Conservation (phyloP, 1,140 invertebrate species). For the Drosophila sp. region DNA sequence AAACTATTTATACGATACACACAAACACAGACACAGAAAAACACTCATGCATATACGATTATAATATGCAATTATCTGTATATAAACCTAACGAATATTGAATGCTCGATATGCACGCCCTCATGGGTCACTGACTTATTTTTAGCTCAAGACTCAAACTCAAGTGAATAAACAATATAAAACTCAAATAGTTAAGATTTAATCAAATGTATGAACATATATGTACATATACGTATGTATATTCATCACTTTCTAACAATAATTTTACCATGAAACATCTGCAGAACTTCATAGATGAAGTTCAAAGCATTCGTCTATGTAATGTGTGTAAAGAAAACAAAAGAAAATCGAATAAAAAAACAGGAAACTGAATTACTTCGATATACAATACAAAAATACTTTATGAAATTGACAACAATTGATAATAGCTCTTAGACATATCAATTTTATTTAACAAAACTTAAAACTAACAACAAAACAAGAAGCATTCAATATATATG, state of each 20-base stretch:
- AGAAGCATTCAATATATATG: slow-evolving; percentile 38
- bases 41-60: slow-evolving; percentile 40
- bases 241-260: slow-evolving; percentile 47
- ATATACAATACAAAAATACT: slow-evolving; percentile 67
- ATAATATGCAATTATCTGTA: slow-evolving; percentile 23
- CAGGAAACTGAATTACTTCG: slow-evolving; percentile 68
- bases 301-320: slow-evolving; percentile 14
- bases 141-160: slow-evolving; percentile 44
- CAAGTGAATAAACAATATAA: slow-evolving; percentile 42
- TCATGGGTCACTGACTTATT: slow-evolving; percentile 26
- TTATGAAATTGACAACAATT: slow-evolving; percentile 83
- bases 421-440: slow-evolving; percentile 85
- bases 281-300: slow-evolving; percentile 26
- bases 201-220: slow-evolving; percentile 29
- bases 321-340: slow-evolving; percentile 28
- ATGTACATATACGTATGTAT: slow-evolving; percentile 28
- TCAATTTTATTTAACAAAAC: slow-evolving; percentile 76
- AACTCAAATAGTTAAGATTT: slow-evolving; percentile 52
- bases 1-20: slow-evolving; percentile 56
- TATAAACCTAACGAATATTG: not conserved
- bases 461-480: slow-evolving; percentile 32
- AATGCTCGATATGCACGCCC: slow-evolving; percentile 12
- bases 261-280: slow-evolving; percentile 33
- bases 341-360: slow-evolving; percentile 56
- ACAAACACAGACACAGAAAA: slow-evolving; percentile 34